Evolutionary conservation across 2,888 invertebrate genomes (phyloP), one percentile per base, ranked within the genome.

Genomic region (Coelopa pilipes): DNA sequence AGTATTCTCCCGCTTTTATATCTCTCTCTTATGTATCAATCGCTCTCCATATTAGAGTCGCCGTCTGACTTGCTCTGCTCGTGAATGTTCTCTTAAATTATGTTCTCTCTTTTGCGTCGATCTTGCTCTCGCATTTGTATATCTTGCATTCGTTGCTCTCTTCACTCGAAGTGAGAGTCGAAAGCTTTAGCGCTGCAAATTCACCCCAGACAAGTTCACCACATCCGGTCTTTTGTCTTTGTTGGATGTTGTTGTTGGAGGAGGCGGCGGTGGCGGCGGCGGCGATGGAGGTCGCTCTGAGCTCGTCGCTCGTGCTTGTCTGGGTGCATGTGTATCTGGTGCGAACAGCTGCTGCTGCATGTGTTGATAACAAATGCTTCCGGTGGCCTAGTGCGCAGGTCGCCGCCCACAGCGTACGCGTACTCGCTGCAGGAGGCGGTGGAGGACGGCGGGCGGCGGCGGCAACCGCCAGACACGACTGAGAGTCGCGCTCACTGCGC

Each of bases 311-410:
- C 47, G 49, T 21, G 53, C 19, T 17, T 34, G 17, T 50, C 45
- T 45, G 63, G 62, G 62, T 62, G 62, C 24, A 59, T 70, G 60
- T 65, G 75, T 68, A 76, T 47, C 76, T 73, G 75, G 72, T 74
- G 74, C 78, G 74, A 75, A 74, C 76, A 77, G 75, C 72, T 75
- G 77, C 73, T 47, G 74, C 70, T 75, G n/a, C n/a, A 21, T 46
- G 50, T 73, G 60, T 70, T 49, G 70, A 75, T 75, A 73, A 69
- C 57, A 74, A 71, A 66, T 50, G 55, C 73, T 75, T 75, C 75
- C 75, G 73, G 75, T 73, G 55, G 34, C 47, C 49, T 53, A 65
- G 63, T 46, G 69, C 73, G 75, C 75, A 75, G 59, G 73, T 21
- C 60, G 55, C n/a, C 4, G 12, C 45, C 34, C 34, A 34, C 34